These are phyloP conservation scores for Lasioglossum pauxillum DNA, from an alignment of 2,888 invertebrate species.

Conservation along the genomic window DNA sequence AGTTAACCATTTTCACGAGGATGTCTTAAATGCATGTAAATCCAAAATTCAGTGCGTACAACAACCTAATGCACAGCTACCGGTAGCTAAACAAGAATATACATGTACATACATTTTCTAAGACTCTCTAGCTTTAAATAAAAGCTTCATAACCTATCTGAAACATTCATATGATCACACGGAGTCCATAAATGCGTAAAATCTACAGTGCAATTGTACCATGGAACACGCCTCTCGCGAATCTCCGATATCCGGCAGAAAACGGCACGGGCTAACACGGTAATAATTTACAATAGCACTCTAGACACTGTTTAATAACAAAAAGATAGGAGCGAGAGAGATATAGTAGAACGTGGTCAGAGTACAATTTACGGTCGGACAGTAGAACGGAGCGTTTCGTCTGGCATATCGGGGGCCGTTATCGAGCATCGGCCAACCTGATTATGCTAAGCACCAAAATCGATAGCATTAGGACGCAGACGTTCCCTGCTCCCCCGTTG, in stretches of 20 bases:
- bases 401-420: conserved; percentile 66
- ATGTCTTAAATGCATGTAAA: neutral
- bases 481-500: conserved; percentile 58
- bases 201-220: conserved; percentile 10
- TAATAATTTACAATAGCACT: conserved; percentile 4
- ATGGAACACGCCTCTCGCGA: neutral
- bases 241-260: conserved; percentile 4
- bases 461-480: conserved; percentile 80
- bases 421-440: conserved; percentile 76
- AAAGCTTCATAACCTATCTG: neutral
- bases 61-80: neutral
- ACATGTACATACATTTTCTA: neutral
- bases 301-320: conserved; percentile 12
- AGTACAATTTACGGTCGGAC: conserved; percentile 54
- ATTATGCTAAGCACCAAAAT: conserved; percentile 83
- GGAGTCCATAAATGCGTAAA: neutral
- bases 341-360: neutral
- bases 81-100: neutral
- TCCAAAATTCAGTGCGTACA: neutral
- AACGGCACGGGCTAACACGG: neutral
- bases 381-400: conserved; percentile 54
- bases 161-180: neutral
- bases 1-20: neutral
- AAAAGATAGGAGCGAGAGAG: conserved; percentile 3
- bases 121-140: neutral